These are phyloP conservation scores for Acronicta psi DNA, from an alignment of 2,888 invertebrate genomes.

Conservation along the genomic window DNA sequence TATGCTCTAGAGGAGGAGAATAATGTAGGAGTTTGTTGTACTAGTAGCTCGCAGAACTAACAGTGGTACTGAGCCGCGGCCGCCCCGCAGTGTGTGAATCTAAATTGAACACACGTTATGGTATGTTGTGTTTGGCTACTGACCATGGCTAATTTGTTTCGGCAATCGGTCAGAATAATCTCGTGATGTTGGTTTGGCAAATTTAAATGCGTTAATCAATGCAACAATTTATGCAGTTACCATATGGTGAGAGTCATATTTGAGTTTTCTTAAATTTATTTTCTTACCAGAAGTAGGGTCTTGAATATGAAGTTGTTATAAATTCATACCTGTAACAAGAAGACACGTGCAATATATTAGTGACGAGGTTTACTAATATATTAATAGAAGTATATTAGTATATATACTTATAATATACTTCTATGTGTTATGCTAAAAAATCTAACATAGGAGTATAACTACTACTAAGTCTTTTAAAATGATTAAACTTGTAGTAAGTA, in stretches of 20 bases:
- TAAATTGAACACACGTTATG: constrained; percentile 20
- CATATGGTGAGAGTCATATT: no score
- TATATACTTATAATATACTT: no score
- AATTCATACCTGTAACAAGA: constrained; percentile 32
- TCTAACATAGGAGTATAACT: no score
- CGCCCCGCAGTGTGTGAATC: constrained; percentile 20
- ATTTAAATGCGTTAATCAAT: no score
- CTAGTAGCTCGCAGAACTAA: constrained; percentile 8
- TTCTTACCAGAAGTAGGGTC: neutral
- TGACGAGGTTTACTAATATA: neutral
- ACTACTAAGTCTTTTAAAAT: no score
- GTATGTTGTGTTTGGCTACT: constrained; percentile 25
- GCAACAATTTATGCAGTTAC: no score
- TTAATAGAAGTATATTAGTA: no score
- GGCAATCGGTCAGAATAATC: constrained; percentile 26
- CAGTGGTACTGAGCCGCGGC: constrained; percentile 30
- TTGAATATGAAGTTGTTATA: neutral
- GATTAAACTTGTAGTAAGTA: no score
- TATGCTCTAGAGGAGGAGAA: constrained; percentile 11
- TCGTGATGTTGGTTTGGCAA: no score
- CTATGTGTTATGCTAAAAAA: no score
- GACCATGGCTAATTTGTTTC: constrained; percentile 41
- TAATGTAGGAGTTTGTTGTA: constrained; percentile 11
- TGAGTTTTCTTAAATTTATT: neutral
- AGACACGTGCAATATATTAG: neutral